phyloP scores from a whole-genome alignment of 2,888 invertebrate species.

The Andrena hattorfiana region DNA sequence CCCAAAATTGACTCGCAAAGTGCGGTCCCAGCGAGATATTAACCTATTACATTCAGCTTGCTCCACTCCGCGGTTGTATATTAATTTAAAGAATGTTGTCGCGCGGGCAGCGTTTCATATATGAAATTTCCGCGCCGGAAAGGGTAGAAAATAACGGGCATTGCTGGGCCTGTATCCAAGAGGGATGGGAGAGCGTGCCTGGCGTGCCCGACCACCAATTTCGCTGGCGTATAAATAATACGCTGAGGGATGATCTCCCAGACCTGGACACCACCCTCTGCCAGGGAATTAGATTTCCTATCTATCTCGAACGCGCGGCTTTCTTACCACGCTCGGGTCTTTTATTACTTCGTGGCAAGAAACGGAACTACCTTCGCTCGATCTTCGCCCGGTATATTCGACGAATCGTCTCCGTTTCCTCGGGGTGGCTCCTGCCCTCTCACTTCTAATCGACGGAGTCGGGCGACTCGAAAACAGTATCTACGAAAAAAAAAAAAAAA shows the following conservation, averaged over 20 bases:
- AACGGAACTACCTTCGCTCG: constrained; percentile 54
- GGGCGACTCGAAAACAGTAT: not conserved
- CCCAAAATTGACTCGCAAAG: constrained; percentile 23
- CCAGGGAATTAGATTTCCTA: constrained; percentile 85
- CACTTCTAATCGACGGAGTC: too few species aligned
- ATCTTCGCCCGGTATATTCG: constrained; percentile 65
- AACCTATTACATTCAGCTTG: constrained; percentile 22
- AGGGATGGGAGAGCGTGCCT: constrained; percentile 80
- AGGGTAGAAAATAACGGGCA: constrained; percentile 74
- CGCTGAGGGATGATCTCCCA: constrained; percentile 79
- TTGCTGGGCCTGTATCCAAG: constrained; percentile 60
- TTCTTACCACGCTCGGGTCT: constrained; percentile 41
- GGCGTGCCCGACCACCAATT: constrained; percentile 83
- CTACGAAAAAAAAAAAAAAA: not conserved
- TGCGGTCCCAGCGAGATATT: constrained; percentile 24
- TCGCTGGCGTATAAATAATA: constrained; percentile 83
- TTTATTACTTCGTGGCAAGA: constrained; percentile 68
- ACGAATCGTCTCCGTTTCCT: constrained; percentile 47
- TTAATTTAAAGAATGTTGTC: constrained; percentile 58
- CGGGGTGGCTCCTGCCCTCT: not conserved
- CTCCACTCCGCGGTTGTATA: constrained; percentile 19
- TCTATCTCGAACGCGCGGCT: constrained; percentile 80
- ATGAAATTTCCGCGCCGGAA: constrained; percentile 75
- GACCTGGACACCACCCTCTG: constrained; percentile 74
- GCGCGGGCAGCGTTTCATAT: constrained; percentile 46